A percentile compares a stretch with the other conserved stretches of the same genome.
Conservation (phyloP, 2,113 vertebrate species). For the Alouatta palliata region DNA sequence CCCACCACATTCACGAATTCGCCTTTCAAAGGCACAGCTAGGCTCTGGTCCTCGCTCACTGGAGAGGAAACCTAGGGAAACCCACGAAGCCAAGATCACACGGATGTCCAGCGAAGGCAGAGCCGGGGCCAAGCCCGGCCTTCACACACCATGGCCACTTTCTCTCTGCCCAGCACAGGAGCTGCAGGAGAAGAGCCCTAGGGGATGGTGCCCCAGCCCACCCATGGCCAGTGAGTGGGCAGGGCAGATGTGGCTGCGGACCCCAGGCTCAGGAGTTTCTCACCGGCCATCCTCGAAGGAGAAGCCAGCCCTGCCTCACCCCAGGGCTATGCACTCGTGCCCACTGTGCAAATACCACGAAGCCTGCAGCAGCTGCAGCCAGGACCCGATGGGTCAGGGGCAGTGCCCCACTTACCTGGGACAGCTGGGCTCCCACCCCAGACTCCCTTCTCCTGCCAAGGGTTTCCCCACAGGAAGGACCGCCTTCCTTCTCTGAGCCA, state of each 20-base stretch:
- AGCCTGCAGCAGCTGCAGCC: not conserved
- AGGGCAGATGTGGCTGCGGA: not conserved
- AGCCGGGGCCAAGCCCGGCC: not conserved
- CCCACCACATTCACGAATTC: no score
- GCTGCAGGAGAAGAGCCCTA: rapidly evolving
- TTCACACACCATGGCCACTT: not conserved
- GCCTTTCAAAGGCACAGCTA: not conserved
- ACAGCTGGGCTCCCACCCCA: not conserved
- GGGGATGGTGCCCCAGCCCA: not conserved
- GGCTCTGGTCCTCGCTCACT: not conserved
- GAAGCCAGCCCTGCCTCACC: not conserved
- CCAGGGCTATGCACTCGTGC: no score
- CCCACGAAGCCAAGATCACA: not conserved
- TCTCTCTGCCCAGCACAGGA: not conserved
- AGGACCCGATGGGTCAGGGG: rapidly evolving
- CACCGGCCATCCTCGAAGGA: not conserved
- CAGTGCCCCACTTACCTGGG: not conserved
- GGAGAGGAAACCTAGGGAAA: not conserved
- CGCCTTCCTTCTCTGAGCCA: not conserved
- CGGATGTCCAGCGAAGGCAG: no score
- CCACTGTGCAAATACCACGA: not conserved
- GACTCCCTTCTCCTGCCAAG: not conserved
- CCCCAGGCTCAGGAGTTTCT: not conserved
- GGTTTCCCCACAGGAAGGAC: not conserved
- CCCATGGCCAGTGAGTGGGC: rapidly evolving